These are phyloP conservation scores for Emydoidea blandingii DNA, from an alignment of 2,797 vertebrate species.

Conservation along the genomic window DNA sequence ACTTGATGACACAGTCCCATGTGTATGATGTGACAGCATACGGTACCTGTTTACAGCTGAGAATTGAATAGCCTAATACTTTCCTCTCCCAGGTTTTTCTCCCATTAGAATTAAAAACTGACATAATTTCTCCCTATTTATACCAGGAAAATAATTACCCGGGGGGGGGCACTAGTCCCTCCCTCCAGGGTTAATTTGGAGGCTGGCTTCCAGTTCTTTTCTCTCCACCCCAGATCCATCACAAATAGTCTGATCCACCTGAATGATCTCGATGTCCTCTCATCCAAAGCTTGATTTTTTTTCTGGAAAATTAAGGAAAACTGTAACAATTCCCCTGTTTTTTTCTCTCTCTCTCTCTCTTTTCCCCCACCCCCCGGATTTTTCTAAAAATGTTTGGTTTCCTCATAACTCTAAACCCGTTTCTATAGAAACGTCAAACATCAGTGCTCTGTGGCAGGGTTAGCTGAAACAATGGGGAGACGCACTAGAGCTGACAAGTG, in stretches of 20 bases:
- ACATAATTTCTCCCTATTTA: neutral
- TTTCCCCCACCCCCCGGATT: neutral
- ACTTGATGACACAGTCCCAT: neutral
- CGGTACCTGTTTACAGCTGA: neutral
- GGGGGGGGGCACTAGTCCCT: no score
- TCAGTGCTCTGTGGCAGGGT: neutral
- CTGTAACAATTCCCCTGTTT: neutral
- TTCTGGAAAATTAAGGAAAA: constrained; percentile 1
- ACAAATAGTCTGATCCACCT: neutral
- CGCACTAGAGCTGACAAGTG: neutral
- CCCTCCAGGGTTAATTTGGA: neutral
- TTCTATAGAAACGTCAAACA: neutral
- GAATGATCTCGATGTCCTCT: neutral
- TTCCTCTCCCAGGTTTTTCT: neutral
- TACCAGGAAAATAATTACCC: no score
- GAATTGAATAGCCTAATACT: neutral
- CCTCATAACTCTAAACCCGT: neutral
- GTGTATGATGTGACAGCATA: neutral
- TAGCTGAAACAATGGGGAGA: neutral
- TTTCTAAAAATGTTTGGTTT: neutral
- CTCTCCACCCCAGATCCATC: neutral
- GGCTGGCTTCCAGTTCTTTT: neutral
- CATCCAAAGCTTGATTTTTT: neutral
- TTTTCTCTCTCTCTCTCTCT: neutral
- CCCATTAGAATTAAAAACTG: neutral